phyloP scores from a whole-genome alignment of 2,113 vertebrate genomes.

The Entosphenus tridentatus region DNA sequence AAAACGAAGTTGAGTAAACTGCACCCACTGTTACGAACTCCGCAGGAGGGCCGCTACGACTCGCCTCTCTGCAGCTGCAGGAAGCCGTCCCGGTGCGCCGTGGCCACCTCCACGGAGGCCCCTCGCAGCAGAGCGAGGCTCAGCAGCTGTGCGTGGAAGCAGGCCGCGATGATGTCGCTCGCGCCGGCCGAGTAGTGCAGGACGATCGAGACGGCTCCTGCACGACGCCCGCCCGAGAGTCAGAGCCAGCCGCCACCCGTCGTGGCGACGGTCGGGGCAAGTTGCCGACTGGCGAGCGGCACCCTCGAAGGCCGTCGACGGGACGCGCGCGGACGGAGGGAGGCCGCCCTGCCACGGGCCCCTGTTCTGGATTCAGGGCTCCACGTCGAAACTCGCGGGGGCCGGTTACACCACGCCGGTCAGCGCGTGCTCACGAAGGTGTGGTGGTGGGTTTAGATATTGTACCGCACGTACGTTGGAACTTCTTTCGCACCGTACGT shows the following conservation, averaged over 20 bases:
- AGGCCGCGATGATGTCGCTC: slow-evolving; percentile 27
- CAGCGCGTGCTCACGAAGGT: no score
- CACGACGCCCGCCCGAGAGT: slow-evolving; percentile 6
- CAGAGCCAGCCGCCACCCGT: no score
- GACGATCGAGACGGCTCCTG: slow-evolving; percentile 29
- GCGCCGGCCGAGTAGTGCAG: slow-evolving; percentile 24
- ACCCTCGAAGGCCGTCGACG: no score
- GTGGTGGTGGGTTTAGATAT: no score
- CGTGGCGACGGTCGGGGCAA: background rate
- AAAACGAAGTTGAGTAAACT: background rate
- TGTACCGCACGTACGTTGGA: no score
- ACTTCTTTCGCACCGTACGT: no score
- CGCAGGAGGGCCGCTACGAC: background rate
- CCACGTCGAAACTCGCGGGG: background rate
- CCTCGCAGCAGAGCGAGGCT: slow-evolving; percentile 13
- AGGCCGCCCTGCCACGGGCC: background rate
- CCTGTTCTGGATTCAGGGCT: background rate
- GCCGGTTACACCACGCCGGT: no score
- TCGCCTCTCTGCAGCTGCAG: slow-evolving; percentile 14
- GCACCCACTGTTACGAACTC: background rate
- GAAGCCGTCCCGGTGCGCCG: slow-evolving; percentile 7
- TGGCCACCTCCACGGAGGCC: slow-evolving; percentile 13
- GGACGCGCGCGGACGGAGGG: background rate
- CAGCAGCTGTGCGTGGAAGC: slow-evolving; percentile 25
- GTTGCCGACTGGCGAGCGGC: background rate